These are phyloP conservation scores for Hippopotamyrus pictus DNA, from an alignment of 2,797 vertebrate species.

Conservation along the genomic window DNA sequence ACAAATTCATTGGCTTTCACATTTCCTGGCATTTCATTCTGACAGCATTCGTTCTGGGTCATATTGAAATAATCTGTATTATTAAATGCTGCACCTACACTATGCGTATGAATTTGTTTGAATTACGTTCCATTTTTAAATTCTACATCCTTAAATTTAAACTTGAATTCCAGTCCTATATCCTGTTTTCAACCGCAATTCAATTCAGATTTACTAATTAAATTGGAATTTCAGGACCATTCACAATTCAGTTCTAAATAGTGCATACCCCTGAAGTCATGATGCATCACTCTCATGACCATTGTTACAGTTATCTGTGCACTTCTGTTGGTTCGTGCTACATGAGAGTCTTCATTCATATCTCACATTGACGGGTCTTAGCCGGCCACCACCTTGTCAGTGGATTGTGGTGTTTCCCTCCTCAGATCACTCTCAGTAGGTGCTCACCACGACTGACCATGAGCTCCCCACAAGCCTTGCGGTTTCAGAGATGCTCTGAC, in stretches of 20 bases:
- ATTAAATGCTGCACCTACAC: background rate
- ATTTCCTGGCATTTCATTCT: background rate
- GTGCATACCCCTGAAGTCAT: too few species aligned
- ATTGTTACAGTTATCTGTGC: too few species aligned
- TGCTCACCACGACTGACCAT: too few species aligned
- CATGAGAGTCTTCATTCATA: too few species aligned
- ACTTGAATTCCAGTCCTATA: background rate
- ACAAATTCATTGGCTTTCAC: background rate
- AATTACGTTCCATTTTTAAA: background rate
- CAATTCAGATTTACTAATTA: background rate
- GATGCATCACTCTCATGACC: too few species aligned
- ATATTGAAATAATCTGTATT: background rate
- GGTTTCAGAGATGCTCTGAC: background rate
- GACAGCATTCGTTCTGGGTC: background rate
- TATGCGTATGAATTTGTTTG: background rate
- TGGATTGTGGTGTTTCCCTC: too few species aligned
- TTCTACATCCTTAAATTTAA: background rate
- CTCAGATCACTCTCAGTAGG: too few species aligned
- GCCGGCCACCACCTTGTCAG: too few species aligned
- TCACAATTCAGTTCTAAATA: too few species aligned
- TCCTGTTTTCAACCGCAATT: background rate
- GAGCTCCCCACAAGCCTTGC: background rate
- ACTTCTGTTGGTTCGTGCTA: too few species aligned
- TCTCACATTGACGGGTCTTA: too few species aligned
- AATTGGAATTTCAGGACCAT: too few species aligned